Evolutionary conservation across 2,888 invertebrate genomes (phyloP).

Genomic region (Scaeva pyrastri): DNA sequence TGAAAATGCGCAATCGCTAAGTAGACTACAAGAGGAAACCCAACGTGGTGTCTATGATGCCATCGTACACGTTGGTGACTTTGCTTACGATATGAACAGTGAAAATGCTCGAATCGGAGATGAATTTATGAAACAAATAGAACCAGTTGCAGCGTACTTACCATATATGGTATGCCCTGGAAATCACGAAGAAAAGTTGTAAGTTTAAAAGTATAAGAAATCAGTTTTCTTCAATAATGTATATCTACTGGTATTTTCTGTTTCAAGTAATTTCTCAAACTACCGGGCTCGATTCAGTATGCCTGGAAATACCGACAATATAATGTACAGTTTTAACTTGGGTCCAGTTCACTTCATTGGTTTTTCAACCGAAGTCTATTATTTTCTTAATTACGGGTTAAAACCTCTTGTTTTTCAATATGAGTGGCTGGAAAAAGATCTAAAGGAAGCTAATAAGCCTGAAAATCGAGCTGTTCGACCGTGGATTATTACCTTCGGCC

Average conservation of each 20-base stretch:
- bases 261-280: conserved; percentile 95
- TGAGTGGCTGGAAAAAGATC: conserved; percentile 93
- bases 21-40: conserved; percentile 92
- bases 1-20: conserved; percentile 93
- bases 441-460: conserved; percentile 89
- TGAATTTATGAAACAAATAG: conserved; percentile 96
- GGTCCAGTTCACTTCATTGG: conserved; percentile 96
- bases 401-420: conserved; percentile 92
- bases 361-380: conserved; percentile 97
- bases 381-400: conserved; percentile 94
- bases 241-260: conserved; percentile 2
- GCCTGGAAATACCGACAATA: conserved; percentile 90
- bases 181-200: conserved; percentile 95
- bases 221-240: conserved; percentile 17
- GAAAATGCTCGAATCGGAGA: conserved; percentile 94
- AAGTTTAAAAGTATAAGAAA: conserved; percentile 76
- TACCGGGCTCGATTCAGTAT: conserved; percentile 96
- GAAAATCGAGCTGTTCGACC: conserved; percentile 90
- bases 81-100: conserved; percentile 96
- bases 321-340: conserved; percentile 94
- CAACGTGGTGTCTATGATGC: conserved; percentile 93
- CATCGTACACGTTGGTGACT: conserved; percentile 96
- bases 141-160: conserved; percentile 94
- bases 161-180: conserved; percentile 97
- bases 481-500: conserved; percentile 94